Evolutionary conservation across 2,113 vertebrate genomes (phyloP).

Genomic region (Sapajus apella): DNA sequence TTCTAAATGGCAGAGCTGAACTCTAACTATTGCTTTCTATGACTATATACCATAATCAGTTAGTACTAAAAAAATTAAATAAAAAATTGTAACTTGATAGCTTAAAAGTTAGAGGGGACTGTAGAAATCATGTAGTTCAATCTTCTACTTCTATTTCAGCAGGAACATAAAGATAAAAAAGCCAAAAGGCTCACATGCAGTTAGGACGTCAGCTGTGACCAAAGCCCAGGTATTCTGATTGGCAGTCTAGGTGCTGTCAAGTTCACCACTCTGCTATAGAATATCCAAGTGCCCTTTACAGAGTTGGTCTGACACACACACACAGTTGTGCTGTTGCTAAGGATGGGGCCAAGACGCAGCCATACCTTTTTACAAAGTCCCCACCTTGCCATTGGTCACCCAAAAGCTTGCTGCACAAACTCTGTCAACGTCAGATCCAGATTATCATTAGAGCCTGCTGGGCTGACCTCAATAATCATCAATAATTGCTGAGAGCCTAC

Average conservation of each 20-base stretch:
- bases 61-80: background rate
- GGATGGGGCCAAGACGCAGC: background rate
- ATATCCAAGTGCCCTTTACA: background rate
- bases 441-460: too few species aligned
- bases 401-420: background rate
- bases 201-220: background rate
- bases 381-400: accelerated
- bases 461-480: background rate
- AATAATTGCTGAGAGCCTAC: background rate
- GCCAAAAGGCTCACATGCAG: background rate
- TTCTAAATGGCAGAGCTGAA: background rate
- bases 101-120: background rate
- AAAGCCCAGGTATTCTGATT: background rate
- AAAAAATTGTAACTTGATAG: background rate
- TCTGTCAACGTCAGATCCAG: background rate
- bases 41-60: background rate
- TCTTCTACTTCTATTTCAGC: background rate
- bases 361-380: background rate
- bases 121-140: background rate
- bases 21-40: background rate
- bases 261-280: background rate
- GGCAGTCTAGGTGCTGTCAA: background rate
- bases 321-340: background rate
- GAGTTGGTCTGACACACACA: background rate
- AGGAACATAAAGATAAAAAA: background rate